A percentile compares a stretch with the other conserved stretches of the same genome.
Evolutionary conservation across 2,888 invertebrate genomes (phyloP).

Genomic region (Perizoma flavofasciatum): DNA sequence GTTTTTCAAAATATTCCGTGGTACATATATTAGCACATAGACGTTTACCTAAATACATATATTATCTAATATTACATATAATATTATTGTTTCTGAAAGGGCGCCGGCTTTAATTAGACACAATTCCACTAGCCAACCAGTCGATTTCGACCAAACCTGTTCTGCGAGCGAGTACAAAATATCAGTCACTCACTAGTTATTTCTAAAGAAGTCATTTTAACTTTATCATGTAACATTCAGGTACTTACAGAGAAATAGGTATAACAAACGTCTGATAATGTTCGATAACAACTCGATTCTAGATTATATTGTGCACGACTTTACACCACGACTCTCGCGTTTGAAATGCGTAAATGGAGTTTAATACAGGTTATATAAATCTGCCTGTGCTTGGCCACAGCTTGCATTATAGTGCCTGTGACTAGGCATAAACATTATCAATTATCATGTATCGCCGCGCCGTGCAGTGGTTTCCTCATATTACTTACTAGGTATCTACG

Average conservation of each 20-base stretch:
- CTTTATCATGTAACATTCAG: background rate
- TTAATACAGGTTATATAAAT: no score
- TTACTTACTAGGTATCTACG: no score
- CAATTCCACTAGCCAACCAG: no score
- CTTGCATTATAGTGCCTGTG: background rate
- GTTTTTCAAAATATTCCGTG: no score
- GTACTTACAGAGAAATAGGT: constrained; percentile 7
- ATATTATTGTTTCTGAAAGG: no score
- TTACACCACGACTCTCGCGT: constrained; percentile 2
- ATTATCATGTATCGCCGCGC: no score
- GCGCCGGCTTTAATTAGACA: no score
- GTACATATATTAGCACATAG: no score
- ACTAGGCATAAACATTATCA: no score
- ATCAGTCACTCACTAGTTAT: background rate
- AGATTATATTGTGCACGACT: background rate
- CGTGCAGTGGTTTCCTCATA: no score
- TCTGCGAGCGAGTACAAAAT: constrained; percentile 5
- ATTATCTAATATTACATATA: no score
- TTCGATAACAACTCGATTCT: constrained; percentile 9
- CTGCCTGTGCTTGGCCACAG: background rate
- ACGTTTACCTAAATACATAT: no score
- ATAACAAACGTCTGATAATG: constrained; percentile 6
- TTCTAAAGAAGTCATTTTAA: background rate
- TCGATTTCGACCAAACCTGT: background rate
- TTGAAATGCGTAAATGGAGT: background rate